Base-by-base conservation (phyloP, 1,140 invertebrate species). In the Megalopta genalis region DNA sequence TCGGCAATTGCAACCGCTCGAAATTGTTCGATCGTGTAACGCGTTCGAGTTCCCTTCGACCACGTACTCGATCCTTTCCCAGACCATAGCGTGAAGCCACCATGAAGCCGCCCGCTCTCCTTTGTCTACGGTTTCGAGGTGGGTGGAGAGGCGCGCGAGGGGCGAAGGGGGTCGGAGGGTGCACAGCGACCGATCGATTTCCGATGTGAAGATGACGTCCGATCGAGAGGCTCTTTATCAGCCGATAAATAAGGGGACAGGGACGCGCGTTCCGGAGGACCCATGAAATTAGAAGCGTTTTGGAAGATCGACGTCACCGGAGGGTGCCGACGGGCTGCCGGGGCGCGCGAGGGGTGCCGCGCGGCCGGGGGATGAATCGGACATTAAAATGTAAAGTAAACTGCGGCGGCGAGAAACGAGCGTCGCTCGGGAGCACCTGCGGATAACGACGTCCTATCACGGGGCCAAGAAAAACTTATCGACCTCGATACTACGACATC, bases 371-470 rank as follows among this genome's bases (percentile, higher is more conserved):
- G 54, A 8, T 57, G 18, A 57, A 52, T 23, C 37, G 64, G 67
- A 54, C 83, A 80, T 84, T 84, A 84, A 84, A 84, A 84, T 84
- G 83, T 84, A 84, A 84, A 84, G 71, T 80, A 80, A 80, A 77
- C 67, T 52, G 65, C 54, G 71, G 60, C 66, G 62, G 37, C 46
- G 66, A 62, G 74, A n/a, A 76, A 67, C 77, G 83, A 84, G 83
- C 76, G 62, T 42, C 81, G 70, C 46, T 59, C 60, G 64, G 71
- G 76, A 84, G 60, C 81, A 84, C 71, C 77, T 84, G 83, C 83
- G 76, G 83, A 84, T 84, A 84, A 84, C 81, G 83, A 84, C 83
- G 77, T 67, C 67, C 83, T 84, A 84, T 84, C 82, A 69, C 49
- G 71, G 18, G 12, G 67, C 23, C 39, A 63, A 32, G 82, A 84